Evolutionary conservation across 2,888 invertebrate genomes (phyloP).

Genomic region (Drosophila neoperkinsi): DNA sequence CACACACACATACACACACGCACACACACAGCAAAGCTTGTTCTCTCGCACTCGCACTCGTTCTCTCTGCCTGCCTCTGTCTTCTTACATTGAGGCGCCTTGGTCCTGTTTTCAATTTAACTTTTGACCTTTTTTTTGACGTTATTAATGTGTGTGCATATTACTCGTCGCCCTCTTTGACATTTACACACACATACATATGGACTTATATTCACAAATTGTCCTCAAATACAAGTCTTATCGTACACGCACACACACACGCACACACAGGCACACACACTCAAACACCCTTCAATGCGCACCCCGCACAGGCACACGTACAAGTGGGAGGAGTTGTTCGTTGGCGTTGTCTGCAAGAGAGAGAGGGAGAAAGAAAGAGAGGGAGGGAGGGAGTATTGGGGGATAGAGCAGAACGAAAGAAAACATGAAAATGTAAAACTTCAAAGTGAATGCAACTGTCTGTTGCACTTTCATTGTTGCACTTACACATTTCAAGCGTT

Average conservation of each 20-base stretch:
- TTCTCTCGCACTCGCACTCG: slow-evolving; percentile 7
- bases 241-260: slow-evolving; percentile 57
- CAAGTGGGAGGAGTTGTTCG: slow-evolving; percentile 72
- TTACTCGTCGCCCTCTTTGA: slow-evolving; percentile 52
- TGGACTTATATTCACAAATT: slow-evolving; percentile 49
- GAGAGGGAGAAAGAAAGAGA: background rate
- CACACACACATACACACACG: slow-evolving; percentile 49
- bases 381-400: slow-evolving; percentile 9
- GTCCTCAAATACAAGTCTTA: slow-evolving; percentile 63
- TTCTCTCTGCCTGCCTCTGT: slow-evolving; percentile 3
- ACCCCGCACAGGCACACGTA: slow-evolving; percentile 65
- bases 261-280: slow-evolving; percentile 25
- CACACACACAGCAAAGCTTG: slow-evolving; percentile 43
- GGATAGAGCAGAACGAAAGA: slow-evolving; percentile 41
- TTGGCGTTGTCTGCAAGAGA: slow-evolving; percentile 51
- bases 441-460: slow-evolving; percentile 42
- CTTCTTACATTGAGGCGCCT: slow-evolving; percentile 42
- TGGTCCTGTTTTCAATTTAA: slow-evolving; percentile 60
- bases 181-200: slow-evolving; percentile 50
- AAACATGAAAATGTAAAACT: slow-evolving; percentile 60
- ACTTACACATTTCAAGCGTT: slow-evolving; percentile 69
- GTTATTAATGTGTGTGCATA: slow-evolving; percentile 71
- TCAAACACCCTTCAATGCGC: slow-evolving; percentile 67
- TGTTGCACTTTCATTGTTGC: slow-evolving; percentile 38
- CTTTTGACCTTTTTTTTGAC: slow-evolving; percentile 68